phyloP scores from a whole-genome alignment of 2,113 vertebrate species.

The Zapus hudsonius region DNA sequence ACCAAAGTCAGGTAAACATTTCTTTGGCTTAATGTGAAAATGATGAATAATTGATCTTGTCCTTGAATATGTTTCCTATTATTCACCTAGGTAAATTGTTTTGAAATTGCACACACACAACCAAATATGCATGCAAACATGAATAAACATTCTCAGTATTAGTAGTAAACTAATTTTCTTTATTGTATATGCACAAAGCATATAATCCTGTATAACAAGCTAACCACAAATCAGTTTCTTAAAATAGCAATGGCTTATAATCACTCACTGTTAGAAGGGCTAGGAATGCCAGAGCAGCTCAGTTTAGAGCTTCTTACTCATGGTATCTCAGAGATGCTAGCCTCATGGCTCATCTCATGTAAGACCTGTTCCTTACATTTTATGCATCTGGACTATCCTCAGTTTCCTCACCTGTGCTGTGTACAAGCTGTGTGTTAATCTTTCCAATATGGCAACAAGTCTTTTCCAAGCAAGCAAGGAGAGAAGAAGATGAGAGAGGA shows the following conservation, averaged over 20 bases:
- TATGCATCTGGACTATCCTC: background rate
- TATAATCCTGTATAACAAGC: background rate
- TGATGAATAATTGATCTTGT: background rate
- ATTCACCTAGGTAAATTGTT: background rate
- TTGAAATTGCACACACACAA: constrained; percentile 7
- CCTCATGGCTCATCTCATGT: background rate
- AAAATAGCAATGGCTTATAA: background rate
- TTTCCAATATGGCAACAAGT: background rate
- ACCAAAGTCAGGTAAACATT: background rate
- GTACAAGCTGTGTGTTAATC: background rate
- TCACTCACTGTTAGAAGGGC: background rate
- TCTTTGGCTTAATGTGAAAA: background rate
- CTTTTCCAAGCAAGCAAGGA: background rate
- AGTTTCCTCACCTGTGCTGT: fast-evolving
- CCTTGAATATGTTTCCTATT: background rate
- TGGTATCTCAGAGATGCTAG: background rate
- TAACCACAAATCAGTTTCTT: background rate
- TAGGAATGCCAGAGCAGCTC: background rate
- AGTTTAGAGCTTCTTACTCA: background rate
- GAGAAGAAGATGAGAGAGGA: background rate
- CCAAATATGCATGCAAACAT: too few relatives aligned
- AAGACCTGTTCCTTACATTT: background rate
- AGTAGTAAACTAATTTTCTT: background rate
- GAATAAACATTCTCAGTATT: background rate
- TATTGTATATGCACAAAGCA: background rate